Base-by-base conservation (phyloP, 2,113 vertebrate species). In the Cariama cristata region DNA sequence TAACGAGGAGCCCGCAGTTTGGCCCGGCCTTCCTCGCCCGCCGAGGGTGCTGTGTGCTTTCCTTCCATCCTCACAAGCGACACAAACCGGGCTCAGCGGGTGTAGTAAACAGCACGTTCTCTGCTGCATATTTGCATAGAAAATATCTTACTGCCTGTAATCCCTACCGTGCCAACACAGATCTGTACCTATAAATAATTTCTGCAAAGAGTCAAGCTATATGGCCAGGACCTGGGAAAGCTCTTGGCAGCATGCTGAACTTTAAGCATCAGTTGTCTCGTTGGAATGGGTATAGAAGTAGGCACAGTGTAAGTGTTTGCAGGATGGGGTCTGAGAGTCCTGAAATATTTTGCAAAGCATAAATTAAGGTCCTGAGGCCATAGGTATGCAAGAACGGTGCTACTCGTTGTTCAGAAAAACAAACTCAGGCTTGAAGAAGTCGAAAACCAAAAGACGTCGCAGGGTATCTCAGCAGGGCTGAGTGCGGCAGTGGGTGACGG, bases 401-500 rank as follows among this genome's bases (percentile, higher is more conserved):
- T 72, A 12, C 21, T 80, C 6, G 0, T 42, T 66, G 10, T 64
- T 88, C 40, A 52, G 30, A 63, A 68, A 67, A 75, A 55, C 35
- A 75, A 75, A 38, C 11, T 14, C 24, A 14, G 11, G 22, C 30
- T 6, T 1, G 12, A 72, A 19, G 49, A 82, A 76, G 26, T 47
- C 2, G 66, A 87, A 64, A 79, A 7, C 1, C 17, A 55, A 28
- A 55, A 50, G 38, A 21, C 47, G 33, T 47, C 1, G 7, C 18
- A 63, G 8, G 9, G 23, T 76, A 26, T 12, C 5, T 44, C 64
- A 84, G 72, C 33, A 71, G 66, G 30, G n/a, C 24, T 55, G 42
- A 58, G 8, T 7, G 32, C 2, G 3, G 60, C 22, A 38, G 6
- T 7, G 44, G 28, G 32, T 75, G 38, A 64, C 0, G 2, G 19